These are phyloP conservation scores for Hycleus phaleratus DNA, from an alignment of 1,140 invertebrate genomes.

Conservation along the genomic window DNA sequence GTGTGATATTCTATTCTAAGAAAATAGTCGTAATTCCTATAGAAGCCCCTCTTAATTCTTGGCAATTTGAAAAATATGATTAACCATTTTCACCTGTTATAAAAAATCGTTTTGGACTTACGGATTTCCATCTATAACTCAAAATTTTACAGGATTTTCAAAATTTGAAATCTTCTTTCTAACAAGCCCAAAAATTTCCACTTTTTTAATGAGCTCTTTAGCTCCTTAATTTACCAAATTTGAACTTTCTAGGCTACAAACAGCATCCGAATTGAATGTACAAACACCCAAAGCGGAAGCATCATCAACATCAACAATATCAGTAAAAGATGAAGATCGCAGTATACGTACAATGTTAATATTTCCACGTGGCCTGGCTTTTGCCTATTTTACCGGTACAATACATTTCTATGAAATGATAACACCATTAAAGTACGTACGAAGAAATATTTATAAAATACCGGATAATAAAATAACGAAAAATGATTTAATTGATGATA, in stretches of 20 bases:
- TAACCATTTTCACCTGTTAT: background rate
- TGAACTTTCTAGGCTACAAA: background rate
- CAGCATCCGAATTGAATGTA: background rate
- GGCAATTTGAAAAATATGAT: too few species aligned
- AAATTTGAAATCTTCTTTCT: too few species aligned
- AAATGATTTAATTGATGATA: background rate
- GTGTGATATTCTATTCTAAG: too few species aligned
- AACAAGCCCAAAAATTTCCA: too few species aligned
- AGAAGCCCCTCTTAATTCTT: too few species aligned
- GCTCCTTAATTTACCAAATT: too few species aligned
- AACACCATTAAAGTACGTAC: constrained; percentile 48
- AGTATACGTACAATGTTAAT: constrained; percentile 44
- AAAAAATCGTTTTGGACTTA: background rate
- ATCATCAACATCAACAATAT: too few species aligned
- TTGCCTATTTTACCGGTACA: constrained; percentile 49
- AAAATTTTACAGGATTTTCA: too few species aligned
- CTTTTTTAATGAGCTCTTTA: too few species aligned
- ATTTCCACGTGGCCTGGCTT: constrained; percentile 55
- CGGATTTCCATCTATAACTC: background rate
- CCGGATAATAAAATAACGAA: constrained; percentile 42
- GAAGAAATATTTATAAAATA: constrained; percentile 51
- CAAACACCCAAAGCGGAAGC: too few species aligned
- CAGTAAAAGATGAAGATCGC: too few species aligned
- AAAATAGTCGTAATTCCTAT: too few species aligned
- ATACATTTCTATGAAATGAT: constrained; percentile 61